Evolutionary conservation across 2,113 vertebrate species (phyloP).

Genomic region (Chaetodon trifascialis): DNA sequence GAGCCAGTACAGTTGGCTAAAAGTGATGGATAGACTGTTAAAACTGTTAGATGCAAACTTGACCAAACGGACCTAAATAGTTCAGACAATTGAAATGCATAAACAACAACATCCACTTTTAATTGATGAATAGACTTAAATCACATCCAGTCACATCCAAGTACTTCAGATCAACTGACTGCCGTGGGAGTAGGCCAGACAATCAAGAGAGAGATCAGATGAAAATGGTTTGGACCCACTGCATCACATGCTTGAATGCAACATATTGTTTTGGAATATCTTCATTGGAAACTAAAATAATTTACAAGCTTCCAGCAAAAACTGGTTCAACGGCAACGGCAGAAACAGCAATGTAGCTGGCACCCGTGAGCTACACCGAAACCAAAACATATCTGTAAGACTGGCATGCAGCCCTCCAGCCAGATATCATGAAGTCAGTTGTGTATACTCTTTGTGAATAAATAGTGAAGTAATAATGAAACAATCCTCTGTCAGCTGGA

Average conservation of each 20-base stretch:
- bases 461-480: neutral
- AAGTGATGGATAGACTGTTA: neutral
- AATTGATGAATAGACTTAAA: neutral
- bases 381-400: slow-evolving; percentile 16
- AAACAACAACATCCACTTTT: neutral
- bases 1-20: neutral
- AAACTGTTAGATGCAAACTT: neutral
- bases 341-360: neutral
- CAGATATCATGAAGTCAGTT: neutral
- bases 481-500: neutral
- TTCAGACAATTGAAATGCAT: neutral
- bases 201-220: neutral
- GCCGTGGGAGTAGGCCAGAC: neutral
- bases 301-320: neutral
- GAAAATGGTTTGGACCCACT: neutral
- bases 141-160: neutral
- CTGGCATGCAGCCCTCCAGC: neutral
- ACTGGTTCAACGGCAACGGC: neutral
- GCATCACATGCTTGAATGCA: neutral
- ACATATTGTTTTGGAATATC: neutral
- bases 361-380: neutral
- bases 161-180: neutral
- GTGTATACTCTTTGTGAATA: slow-evolving; percentile 9
- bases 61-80: neutral
- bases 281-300: neutral